Evolutionary conservation across 2,113 vertebrate species (phyloP).

Genomic region (Polyodon spathula): DNA sequence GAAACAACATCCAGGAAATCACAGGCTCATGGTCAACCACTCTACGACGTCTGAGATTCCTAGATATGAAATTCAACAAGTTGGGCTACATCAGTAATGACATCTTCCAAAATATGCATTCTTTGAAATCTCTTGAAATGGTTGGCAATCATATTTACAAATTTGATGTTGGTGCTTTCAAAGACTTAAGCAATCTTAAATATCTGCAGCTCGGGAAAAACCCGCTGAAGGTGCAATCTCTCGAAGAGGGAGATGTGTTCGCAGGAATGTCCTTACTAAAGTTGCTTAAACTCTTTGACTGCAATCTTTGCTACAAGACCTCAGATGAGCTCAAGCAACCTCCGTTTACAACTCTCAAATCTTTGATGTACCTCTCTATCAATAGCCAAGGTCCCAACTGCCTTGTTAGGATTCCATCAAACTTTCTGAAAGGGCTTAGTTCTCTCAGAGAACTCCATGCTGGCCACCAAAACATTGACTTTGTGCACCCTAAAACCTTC

Average conservation of each 20-base stretch:
- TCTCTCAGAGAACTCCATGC: conserved; percentile 35
- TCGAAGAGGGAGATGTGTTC: conserved; percentile 21
- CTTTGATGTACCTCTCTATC: conserved; percentile 33
- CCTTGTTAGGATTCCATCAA: conserved; percentile 25
- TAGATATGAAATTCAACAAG: conserved; percentile 39
- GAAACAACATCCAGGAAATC: conserved; percentile 32
- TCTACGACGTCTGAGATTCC: conserved; percentile 29
- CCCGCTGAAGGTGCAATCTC: neutral
- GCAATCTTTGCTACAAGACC: conserved; percentile 33
- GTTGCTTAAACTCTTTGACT: conserved; percentile 35
- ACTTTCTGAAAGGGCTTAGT: conserved; percentile 52
- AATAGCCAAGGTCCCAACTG: conserved; percentile 29
- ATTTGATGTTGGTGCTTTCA: conserved; percentile 31
- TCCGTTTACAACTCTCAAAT: conserved; percentile 42
- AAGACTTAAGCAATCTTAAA: conserved; percentile 32
- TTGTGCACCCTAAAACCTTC: conserved; percentile 36
- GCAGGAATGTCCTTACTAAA: conserved; percentile 35
- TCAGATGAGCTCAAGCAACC: conserved; percentile 5
- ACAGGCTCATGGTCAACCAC: conserved; percentile 26
- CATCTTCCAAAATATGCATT: conserved; percentile 23
- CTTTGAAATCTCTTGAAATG: conserved; percentile 36
- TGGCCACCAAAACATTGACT: conserved; percentile 29
- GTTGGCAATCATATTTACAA: conserved; percentile 34
- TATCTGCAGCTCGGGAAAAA: conserved; percentile 33
- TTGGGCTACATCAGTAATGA: conserved; percentile 17